Conservation (phyloP, 2,888 invertebrate species). For the Notodonta dromedarius region DNA sequence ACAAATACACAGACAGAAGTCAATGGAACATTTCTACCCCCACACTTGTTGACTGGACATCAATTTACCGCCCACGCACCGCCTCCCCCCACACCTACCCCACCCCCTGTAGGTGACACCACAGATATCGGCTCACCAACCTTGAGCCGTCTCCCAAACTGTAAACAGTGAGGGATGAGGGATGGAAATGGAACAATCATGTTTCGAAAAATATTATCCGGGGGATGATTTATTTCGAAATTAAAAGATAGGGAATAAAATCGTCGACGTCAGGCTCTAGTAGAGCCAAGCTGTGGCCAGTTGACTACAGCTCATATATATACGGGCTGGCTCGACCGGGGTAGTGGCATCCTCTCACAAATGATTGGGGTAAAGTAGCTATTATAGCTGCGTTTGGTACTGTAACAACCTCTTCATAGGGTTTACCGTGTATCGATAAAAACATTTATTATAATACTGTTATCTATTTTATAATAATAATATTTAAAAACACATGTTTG, state of each 20-base stretch:
- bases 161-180: neutral
- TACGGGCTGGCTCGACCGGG: no score
- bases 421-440: no score
- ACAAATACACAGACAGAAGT: neutral
- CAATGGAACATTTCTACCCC: neutral
- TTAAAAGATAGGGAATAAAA: neutral
- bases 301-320: no score
- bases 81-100: neutral
- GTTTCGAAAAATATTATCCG: neutral
- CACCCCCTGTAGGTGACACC: neutral
- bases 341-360: no score
- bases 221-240: neutral
- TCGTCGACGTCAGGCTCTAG: no score
- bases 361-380: no score
- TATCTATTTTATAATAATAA: no score
- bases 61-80: neutral
- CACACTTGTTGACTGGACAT: neutral
- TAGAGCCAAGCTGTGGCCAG: no score
- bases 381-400: no score
- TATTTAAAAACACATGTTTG: no score
- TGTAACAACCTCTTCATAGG: no score
- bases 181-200: neutral
- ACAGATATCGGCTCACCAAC: neutral
- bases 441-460: no score
- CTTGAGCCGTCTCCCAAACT: neutral